Evolutionary conservation across 1,140 invertebrate species (phyloP).

Genomic region (Drosophila grimshawi): DNA sequence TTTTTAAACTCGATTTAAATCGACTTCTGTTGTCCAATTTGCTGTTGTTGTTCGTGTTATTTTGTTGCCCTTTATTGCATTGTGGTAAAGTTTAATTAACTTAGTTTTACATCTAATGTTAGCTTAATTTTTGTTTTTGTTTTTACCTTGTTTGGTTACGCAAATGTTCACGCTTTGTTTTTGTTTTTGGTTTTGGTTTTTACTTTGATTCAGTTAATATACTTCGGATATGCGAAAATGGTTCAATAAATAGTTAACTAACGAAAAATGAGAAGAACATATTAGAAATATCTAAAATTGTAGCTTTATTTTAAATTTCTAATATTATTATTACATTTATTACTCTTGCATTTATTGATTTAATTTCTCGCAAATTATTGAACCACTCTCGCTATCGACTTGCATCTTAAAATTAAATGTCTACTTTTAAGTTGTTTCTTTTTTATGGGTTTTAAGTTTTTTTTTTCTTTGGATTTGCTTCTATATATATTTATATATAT

Average conservation of each 20-base stretch:
- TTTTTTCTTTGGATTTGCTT: constrained; percentile 31
- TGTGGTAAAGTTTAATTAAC: constrained; percentile 75
- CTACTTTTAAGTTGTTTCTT: constrained; percentile 49
- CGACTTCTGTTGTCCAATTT: constrained; percentile 17
- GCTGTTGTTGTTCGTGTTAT: constrained; percentile 33
- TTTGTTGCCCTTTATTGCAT: constrained; percentile 63
- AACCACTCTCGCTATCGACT: constrained; percentile 20
- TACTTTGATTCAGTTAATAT: constrained; percentile 67
- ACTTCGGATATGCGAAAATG: constrained; percentile 22
- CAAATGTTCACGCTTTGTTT: constrained; percentile 69
- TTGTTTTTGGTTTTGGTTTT: constrained; percentile 33
- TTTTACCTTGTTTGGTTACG: constrained; percentile 76
- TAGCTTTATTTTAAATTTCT: not conserved
- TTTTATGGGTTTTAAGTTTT: constrained; percentile 36
- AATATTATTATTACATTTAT: too few relatives aligned
- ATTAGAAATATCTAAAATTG: not conserved
- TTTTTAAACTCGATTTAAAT: constrained; percentile 30
- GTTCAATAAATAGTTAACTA: constrained; percentile 5
- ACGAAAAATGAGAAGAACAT: not conserved
- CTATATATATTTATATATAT: constrained; percentile 18
- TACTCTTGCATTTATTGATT: too few relatives aligned
- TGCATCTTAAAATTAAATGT: constrained; percentile 70
- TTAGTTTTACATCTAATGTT: constrained; percentile 81
- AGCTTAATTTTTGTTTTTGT: constrained; percentile 72
- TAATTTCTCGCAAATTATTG: not conserved